These are phyloP conservation scores for Chydorus sphaericus DNA, from an alignment of 2,888 invertebrate genomes.

Conservation along the genomic window DNA sequence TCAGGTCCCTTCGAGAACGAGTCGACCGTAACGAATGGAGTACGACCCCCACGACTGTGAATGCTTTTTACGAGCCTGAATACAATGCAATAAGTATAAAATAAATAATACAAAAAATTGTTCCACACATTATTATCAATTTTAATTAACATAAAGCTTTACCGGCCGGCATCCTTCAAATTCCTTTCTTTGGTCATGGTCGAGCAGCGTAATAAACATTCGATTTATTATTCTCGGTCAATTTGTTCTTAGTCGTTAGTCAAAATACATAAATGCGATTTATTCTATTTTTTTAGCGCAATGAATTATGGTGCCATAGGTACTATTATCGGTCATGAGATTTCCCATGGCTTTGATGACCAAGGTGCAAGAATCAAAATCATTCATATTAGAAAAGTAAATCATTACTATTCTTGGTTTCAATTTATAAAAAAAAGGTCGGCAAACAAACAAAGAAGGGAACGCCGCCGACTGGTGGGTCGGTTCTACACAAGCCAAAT, in stretches of 20 bases:
- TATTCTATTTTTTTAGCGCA: slow-evolving; percentile 24
- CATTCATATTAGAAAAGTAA: too few relatives aligned
- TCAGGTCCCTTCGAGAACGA: neutral
- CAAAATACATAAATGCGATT: too few relatives aligned
- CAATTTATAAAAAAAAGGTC: slow-evolving; percentile 23
- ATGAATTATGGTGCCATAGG: slow-evolving; percentile 34
- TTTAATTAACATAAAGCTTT: slow-evolving; percentile 26
- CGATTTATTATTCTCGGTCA: neutral
- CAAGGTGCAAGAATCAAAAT: slow-evolving; percentile 21
- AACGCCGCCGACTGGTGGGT: slow-evolving; percentile 41
- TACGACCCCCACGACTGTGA: slow-evolving; percentile 32
- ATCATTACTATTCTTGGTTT: too few relatives aligned
- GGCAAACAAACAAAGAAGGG: slow-evolving; percentile 37
- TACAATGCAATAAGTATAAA: slow-evolving; percentile 38
- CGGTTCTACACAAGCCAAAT: slow-evolving; percentile 32
- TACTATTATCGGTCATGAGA: slow-evolving; percentile 35
- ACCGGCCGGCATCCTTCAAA: slow-evolving; percentile 35
- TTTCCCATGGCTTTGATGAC: slow-evolving; percentile 30
- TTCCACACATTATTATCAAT: neutral
- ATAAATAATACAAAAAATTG: neutral
- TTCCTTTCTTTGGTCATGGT: slow-evolving; percentile 34
- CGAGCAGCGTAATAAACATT: slow-evolving; percentile 7
- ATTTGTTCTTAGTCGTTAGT: neutral
- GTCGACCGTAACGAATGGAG: slow-evolving; percentile 18
- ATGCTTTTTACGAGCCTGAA: slow-evolving; percentile 40